Evolutionary conservation across 1,140 invertebrate genomes (phyloP).

Genomic region (Tetranychus urticae): DNA sequence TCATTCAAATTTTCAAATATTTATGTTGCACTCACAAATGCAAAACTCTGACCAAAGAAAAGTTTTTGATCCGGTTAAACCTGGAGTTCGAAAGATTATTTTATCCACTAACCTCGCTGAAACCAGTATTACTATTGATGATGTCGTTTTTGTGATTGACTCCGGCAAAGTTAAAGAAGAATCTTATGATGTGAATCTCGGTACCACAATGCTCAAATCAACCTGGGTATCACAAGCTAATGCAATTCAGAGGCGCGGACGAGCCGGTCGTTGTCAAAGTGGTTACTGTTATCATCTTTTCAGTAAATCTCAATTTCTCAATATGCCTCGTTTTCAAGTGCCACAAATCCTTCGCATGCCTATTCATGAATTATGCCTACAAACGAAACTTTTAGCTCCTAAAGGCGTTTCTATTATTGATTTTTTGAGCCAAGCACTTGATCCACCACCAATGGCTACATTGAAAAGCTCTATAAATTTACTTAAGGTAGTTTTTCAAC

Average conservation of each 20-base stretch:
- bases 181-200: conserved; percentile 77
- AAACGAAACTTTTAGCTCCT: conserved; percentile 1
- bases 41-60: conserved; percentile 65
- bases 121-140: conserved; percentile 96
- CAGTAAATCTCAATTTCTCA: conserved; percentile 56
- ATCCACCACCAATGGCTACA: conserved; percentile 23
- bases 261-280: conserved; percentile 46
- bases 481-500: neutral
- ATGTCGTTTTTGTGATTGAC: conserved; percentile 89
- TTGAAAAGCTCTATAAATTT: neutral
- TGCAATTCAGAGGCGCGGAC: conserved; percentile 85
- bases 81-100: conserved; percentile 71
- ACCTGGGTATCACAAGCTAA: conserved; percentile 93
- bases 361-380: conserved; percentile 39
- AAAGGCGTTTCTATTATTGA: conserved; percentile 17
- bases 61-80: conserved; percentile 53
- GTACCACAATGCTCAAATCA: conserved; percentile 67
- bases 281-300: conserved; percentile 61
- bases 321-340: conserved; percentile 47
- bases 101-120: conserved; percentile 98
- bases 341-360: conserved; percentile 81
- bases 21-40: conserved; percentile 48
- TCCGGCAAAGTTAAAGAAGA: conserved; percentile 86
- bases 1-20: neutral
- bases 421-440: conserved; percentile 29